Percentiles rank a stretch among this genome's conserved stretches.
Evolutionary conservation across 1,140 invertebrate species (phyloP).

Genomic region (Manduca sexta): DNA sequence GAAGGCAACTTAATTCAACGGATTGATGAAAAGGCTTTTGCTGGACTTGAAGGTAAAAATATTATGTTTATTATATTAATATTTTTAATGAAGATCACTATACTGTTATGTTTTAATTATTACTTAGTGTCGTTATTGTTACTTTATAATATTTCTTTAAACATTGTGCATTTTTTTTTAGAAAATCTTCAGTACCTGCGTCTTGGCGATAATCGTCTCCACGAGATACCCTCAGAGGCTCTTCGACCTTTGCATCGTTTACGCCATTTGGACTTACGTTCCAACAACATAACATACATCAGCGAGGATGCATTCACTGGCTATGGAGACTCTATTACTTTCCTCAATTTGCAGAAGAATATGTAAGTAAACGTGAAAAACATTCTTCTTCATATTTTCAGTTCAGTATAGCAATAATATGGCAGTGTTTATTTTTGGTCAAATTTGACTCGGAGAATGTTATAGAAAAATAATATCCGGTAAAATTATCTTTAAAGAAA

Average conservation of each 20-base stretch:
- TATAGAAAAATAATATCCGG: too few species aligned
- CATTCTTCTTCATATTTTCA: too few species aligned
- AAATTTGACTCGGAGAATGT: too few species aligned
- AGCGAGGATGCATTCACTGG: constrained; percentile 90
- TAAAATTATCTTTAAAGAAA: too few species aligned
- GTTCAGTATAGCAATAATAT: too few species aligned
- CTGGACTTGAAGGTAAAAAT: constrained; percentile 85
- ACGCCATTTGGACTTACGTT: constrained; percentile 88
- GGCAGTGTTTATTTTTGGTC: too few species aligned
- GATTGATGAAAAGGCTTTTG: constrained; percentile 88
- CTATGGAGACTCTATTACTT: constrained; percentile 93
- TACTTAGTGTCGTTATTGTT: too few species aligned
- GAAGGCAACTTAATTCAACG: constrained; percentile 88
- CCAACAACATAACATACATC: constrained; percentile 89
- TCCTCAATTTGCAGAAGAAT: constrained; percentile 93
- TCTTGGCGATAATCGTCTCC: constrained; percentile 89
- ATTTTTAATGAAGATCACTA: not conserved
- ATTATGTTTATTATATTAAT: not conserved
- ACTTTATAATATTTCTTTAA: too few species aligned
- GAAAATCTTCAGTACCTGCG: constrained; percentile 89
- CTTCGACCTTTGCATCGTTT: constrained; percentile 86
- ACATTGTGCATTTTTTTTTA: constrained; percentile 14
- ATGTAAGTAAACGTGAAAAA: constrained; percentile 74
- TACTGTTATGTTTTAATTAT: too few species aligned
- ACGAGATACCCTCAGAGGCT: constrained; percentile 86